Percentiles rank a stretch among this genome's conserved stretches.
Conservation (phyloP, 2,888 invertebrate species). For the Agriotes lineatus region DNA sequence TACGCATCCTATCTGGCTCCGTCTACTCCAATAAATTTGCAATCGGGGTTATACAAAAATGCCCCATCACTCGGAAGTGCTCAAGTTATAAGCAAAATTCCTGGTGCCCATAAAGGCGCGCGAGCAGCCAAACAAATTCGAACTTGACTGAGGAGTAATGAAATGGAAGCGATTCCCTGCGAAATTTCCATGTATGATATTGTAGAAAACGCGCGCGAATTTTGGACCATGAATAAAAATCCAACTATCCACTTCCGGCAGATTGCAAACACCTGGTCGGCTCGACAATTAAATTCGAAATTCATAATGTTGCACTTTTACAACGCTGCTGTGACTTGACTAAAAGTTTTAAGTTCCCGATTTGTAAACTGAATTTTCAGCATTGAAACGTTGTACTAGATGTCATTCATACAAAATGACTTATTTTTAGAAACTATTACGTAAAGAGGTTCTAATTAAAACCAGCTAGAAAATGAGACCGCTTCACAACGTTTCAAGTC, state of each 20-base stretch:
- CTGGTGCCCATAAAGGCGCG: slow-evolving; percentile 47
- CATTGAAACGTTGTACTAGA: too few relatives aligned
- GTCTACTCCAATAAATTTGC: slow-evolving; percentile 38
- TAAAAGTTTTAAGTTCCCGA: too few relatives aligned
- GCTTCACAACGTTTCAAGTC: too few relatives aligned
- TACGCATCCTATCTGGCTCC: too few relatives aligned
- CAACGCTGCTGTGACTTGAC: too few relatives aligned
- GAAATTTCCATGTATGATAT: slow-evolving; percentile 50
- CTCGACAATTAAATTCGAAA: slow-evolving; percentile 34
- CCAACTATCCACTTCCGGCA: neutral
- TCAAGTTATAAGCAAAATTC: slow-evolving; percentile 51
- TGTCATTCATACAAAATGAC: too few relatives aligned
- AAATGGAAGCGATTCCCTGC: slow-evolving; percentile 49
- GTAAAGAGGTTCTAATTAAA: too few relatives aligned
- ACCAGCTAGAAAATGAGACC: too few relatives aligned
- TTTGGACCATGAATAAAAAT: slow-evolving; percentile 7
- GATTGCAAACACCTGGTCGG: neutral
- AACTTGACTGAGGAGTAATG: slow-evolving; percentile 53
- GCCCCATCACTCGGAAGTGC: slow-evolving; percentile 50
- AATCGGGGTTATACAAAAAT: slow-evolving; percentile 47
- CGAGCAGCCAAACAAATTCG: slow-evolving; percentile 51
- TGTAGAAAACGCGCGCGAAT: slow-evolving; percentile 19
- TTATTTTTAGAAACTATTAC: too few relatives aligned
- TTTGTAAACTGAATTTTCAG: too few relatives aligned
- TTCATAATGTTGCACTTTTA: slow-evolving; percentile 5